Base-by-base conservation (phyloP, 2,888 invertebrate species). In the Ceriagrion tenellum region DNA sequence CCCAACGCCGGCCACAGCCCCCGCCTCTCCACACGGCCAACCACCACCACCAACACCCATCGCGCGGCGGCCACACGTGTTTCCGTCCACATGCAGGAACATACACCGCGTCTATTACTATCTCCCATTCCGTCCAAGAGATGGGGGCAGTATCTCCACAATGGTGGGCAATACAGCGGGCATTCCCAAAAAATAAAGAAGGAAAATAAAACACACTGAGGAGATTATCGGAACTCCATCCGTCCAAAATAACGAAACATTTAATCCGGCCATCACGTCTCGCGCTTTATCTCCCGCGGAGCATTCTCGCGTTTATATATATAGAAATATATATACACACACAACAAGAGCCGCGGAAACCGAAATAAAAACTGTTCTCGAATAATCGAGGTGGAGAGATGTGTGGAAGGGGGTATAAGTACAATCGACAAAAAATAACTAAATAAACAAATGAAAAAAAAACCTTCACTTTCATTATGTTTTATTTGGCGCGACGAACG, bases 141-240 rank as follows among this genome's bases (percentile, higher is more conserved):
- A 89, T 89, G 23, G 55, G 55, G 26, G 89, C 55, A 55, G 20
- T 63, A n/a, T 26, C 63, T 23, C 26, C 47, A 55, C 47, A 93
- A 74, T 74, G n/a, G 13, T 8, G 74, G 30, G 16, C 40, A 12
- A 26, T 26, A 69, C 35, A 8, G 35, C 12, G 13, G 55, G 13
- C 40, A 30, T 91, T 23, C 63, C 47, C 8, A 47, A 74, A 20
- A 93, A n/a, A n/a, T 26, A n/a, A 18, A n/a, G n/a, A 74, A 23
- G 23, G 26, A 59, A 35, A 26, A 63, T 16, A 35, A 63, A 69
- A 69, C 1, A 30, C 35, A n/a, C 20, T 12, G 63, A 55, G 55
- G 55, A 93, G 93, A 69, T 93, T 69, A 47, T 93, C 93, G 47
- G 93, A 74, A 69, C 93, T 93, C 74, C 93, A 93, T 93, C 69